Conservation (phyloP, 2,888 invertebrate species). For the Odontothrips loti region DNA sequence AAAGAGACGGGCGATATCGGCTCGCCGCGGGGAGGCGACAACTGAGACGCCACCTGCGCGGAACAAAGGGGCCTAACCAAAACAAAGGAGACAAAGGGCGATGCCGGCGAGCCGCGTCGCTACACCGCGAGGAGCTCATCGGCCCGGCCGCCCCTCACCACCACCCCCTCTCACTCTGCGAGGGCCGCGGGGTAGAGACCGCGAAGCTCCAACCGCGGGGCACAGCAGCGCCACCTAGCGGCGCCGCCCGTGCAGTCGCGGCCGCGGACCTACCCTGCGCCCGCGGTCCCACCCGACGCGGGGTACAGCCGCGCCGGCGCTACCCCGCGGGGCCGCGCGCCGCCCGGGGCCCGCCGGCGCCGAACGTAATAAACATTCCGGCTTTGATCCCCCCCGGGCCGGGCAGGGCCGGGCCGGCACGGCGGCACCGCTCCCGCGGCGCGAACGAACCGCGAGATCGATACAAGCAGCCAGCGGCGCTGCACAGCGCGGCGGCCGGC, state of each 20-base stretch:
- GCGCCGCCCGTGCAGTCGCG: background rate
- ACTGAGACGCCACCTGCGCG: too few species aligned
- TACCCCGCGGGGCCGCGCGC: background rate
- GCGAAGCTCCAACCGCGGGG: background rate
- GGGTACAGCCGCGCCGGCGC: background rate
- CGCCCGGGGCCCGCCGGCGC: background rate
- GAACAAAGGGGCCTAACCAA: too few species aligned
- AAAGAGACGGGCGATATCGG: too few species aligned
- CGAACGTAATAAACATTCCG: background rate
- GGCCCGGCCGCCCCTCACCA: background rate
- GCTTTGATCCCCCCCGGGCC: conserved; percentile 1
- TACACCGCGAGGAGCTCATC: background rate
- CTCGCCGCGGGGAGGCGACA: too few species aligned
- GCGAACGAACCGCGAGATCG: background rate
- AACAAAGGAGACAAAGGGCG: background rate
- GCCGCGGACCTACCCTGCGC: background rate
- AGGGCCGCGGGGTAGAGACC: background rate
- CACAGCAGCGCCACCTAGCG: conserved; percentile 8
- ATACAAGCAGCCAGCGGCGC: background rate
- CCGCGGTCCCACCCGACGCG: background rate
- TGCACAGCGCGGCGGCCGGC: background rate
- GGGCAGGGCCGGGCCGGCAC: background rate
- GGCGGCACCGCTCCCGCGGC: background rate
- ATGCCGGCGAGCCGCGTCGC: background rate
- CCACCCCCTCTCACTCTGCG: background rate